phyloP scores from a whole-genome alignment of 2,797 vertebrate genomes.

The Sebastiscus tertius region DNA sequence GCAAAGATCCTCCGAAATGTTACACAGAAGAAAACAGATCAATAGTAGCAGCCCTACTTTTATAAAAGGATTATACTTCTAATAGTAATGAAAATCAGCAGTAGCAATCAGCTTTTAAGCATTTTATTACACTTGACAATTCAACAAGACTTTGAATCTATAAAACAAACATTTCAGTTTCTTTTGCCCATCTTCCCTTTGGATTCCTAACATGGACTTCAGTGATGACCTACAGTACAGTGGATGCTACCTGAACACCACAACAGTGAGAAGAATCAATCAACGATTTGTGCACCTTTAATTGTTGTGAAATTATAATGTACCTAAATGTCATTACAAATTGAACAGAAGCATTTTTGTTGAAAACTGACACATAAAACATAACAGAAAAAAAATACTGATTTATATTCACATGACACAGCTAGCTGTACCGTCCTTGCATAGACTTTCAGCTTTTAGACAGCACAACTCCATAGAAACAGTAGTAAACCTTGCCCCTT shows the following conservation, averaged over 20 bases:
- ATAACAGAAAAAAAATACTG: neutral
- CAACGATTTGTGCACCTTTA: neutral
- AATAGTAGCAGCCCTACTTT: neutral
- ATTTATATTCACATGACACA: slow-evolving; percentile 42
- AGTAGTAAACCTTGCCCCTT: slow-evolving; percentile 30
- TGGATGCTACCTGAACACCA: slow-evolving; percentile 54
- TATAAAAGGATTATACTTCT: neutral
- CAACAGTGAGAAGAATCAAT: neutral
- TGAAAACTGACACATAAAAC: neutral
- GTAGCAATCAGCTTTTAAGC: neutral
- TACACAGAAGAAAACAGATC: neutral
- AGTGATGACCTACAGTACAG: slow-evolving; percentile 66
- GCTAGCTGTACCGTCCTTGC: slow-evolving; percentile 45
- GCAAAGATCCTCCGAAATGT: accelerated
- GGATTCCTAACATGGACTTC: slow-evolving; percentile 21
- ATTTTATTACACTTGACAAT: slow-evolving; percentile 37
- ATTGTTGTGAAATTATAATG: slow-evolving; percentile 19
- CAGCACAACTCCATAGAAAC: slow-evolving; percentile 19
- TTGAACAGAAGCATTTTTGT: neutral
- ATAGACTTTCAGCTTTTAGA: slow-evolving; percentile 25
- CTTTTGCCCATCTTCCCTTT: slow-evolving; percentile 45
- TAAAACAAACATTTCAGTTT: neutral
- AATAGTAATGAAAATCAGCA: neutral
- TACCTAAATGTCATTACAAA: slow-evolving; percentile 38
- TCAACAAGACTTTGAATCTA: slow-evolving; percentile 5